A percentile compares a stretch with the other conserved stretches of the same genome.
Evolutionary conservation across 2,113 vertebrate genomes (phyloP).

Genomic region (Caretta caretta): DNA sequence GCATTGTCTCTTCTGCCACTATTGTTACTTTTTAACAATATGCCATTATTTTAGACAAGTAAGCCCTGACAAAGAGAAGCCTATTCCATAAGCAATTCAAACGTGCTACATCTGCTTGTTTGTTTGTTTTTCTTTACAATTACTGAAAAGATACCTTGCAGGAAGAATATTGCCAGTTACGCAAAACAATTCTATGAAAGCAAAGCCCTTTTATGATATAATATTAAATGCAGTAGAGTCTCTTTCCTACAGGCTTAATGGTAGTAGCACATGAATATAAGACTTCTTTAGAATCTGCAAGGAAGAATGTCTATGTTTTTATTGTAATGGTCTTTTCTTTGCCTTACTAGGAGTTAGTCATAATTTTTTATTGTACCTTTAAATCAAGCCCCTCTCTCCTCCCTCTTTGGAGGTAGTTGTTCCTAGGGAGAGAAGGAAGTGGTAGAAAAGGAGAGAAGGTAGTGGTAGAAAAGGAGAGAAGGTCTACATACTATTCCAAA

Average conservation of each 20-base stretch:
- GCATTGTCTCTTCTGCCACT: not conserved
- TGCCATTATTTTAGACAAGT: not conserved
- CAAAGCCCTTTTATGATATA: not conserved
- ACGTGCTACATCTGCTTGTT: not conserved
- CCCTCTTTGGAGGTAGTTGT: not conserved
- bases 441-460: not conserved
- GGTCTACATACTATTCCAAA: not conserved
- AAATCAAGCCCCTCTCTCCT: not conserved
- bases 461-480: not conserved
- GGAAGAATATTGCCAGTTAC: not conserved
- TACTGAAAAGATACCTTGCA: not conserved
- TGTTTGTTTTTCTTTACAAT: not conserved
- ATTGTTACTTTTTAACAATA: not conserved
- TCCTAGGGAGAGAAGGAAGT: not conserved
- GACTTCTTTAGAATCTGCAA: not conserved
- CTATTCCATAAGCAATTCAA: not conserved
- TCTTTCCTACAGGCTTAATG: not conserved
- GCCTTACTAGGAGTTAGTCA: not conserved
- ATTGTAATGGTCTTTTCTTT: not conserved
- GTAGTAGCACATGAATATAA: not conserved
- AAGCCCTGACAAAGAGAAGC: not conserved
- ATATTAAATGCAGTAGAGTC: not conserved
- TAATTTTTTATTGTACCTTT: not conserved
- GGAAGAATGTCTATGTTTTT: fast-evolving
- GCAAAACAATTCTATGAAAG: too few species aligned